Conservation (phyloP, 2,113 vertebrate genomes). For the Gulo gulo region DNA sequence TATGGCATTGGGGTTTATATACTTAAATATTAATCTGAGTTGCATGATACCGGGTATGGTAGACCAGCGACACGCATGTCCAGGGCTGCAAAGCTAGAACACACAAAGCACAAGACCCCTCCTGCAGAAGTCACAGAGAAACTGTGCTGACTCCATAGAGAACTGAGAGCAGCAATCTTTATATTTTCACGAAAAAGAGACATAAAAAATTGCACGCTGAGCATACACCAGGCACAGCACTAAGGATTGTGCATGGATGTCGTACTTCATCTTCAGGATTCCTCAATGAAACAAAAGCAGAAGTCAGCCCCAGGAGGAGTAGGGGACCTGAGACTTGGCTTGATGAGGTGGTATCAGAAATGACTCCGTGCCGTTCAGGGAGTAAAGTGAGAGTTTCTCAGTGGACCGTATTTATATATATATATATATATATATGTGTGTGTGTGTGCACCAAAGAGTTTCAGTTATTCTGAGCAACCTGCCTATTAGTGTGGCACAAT, state of each 20-base stretch:
- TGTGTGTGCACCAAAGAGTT: neutral
- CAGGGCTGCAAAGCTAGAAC: neutral
- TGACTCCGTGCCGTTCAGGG: neutral
- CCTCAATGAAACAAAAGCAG: neutral
- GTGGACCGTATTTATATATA: neutral
- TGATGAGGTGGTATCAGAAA: neutral
- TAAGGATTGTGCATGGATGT: neutral
- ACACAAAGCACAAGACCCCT: fast-evolving
- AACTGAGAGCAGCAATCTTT: neutral
- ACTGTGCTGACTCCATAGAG: fast-evolving
- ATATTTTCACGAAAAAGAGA: neutral
- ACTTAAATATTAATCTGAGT: neutral
- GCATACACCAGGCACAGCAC: neutral
- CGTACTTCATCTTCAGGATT: neutral
- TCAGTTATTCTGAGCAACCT: neutral
- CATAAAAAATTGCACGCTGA: neutral
- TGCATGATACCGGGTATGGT: neutral
- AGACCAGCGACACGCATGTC: neutral
- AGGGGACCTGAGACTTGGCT: neutral
- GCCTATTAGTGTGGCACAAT: neutral
- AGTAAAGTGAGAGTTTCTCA: neutral
- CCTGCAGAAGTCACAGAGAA: neutral
- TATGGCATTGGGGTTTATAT: neutral
- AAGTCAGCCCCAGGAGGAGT: neutral
- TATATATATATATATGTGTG: no score